Conservation (phyloP, 1,140 invertebrate genomes). For the Zaprionus inermis region DNA sequence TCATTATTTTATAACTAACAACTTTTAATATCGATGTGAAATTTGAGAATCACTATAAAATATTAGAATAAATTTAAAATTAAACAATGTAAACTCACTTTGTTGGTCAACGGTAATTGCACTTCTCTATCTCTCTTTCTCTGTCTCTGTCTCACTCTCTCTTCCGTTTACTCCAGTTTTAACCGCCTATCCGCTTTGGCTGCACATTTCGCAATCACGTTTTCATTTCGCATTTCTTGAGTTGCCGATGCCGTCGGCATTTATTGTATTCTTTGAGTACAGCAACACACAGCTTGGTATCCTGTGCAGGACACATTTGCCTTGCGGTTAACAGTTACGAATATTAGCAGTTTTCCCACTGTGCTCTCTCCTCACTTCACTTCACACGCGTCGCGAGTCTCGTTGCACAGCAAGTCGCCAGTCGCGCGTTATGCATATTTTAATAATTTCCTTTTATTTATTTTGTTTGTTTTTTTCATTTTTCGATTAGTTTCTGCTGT, state of each 20-base stretch:
- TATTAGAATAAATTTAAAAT: too few species aligned
- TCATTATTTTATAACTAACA: too few species aligned
- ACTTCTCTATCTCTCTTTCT: background rate
- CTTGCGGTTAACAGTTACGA: background rate
- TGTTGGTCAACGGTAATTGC: background rate
- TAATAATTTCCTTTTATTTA: too few species aligned
- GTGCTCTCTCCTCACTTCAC: background rate
- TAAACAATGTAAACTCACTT: background rate
- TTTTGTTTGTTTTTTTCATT: background rate
- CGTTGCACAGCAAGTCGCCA: background rate
- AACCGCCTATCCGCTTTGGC: background rate
- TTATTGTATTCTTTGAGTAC: background rate
- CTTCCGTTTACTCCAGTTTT: background rate
- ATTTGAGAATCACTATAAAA: too few species aligned
- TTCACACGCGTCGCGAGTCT: background rate
- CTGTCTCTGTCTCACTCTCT: too few species aligned
- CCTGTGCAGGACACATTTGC: background rate
- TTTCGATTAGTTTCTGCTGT: constrained; percentile 16
- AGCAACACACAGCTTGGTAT: too few species aligned
- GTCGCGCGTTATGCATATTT: constrained; percentile 31
- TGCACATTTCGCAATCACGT: background rate
- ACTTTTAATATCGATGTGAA: too few species aligned
- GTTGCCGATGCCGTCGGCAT: background rate
- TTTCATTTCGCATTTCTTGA: background rate
- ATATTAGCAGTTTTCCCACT: background rate